These are phyloP conservation scores for Drosophila melanosoma DNA, from an alignment of 2,888 invertebrate genomes.

Conservation along the genomic window DNA sequence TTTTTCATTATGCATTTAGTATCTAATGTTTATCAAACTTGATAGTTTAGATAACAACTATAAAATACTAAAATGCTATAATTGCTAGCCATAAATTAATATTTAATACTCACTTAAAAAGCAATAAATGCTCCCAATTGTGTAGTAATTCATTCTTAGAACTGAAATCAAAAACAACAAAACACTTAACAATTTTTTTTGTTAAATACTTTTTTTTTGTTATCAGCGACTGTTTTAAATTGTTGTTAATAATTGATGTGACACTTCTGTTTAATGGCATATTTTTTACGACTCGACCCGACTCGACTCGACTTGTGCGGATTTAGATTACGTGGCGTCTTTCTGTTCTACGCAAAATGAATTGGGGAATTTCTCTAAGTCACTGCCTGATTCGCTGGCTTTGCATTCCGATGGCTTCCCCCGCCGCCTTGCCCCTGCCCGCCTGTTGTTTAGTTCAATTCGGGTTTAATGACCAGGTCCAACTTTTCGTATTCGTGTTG, in stretches of 20 bases:
- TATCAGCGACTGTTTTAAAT: neutral
- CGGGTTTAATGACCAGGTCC: slow-evolving; percentile 59
- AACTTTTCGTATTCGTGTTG: slow-evolving; percentile 43
- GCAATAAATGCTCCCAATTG: neutral
- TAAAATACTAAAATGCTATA: too few relatives aligned
- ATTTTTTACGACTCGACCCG: slow-evolving; percentile 12
- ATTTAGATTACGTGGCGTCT: slow-evolving; percentile 40
- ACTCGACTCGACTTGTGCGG: neutral
- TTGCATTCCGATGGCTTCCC: slow-evolving; percentile 46
- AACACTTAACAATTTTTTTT: neutral
- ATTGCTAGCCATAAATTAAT: neutral
- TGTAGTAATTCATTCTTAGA: neutral
- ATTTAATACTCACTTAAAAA: neutral
- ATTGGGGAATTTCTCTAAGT: slow-evolving; percentile 31
- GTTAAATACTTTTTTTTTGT: neutral
- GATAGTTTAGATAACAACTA: neutral
- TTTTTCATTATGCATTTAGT: neutral
- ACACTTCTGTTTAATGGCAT: slow-evolving; percentile 34
- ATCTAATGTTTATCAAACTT: neutral
- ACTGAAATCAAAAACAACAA: neutral
- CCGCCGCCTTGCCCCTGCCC: neutral
- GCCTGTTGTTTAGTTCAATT: slow-evolving; percentile 20
- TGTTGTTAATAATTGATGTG: slow-evolving; percentile 3
- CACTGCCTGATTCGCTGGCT: neutral
- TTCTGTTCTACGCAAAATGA: neutral